Evolutionary conservation across 2,797 vertebrate species (phyloP).

Genomic region (Trachops cirrhosus): DNA sequence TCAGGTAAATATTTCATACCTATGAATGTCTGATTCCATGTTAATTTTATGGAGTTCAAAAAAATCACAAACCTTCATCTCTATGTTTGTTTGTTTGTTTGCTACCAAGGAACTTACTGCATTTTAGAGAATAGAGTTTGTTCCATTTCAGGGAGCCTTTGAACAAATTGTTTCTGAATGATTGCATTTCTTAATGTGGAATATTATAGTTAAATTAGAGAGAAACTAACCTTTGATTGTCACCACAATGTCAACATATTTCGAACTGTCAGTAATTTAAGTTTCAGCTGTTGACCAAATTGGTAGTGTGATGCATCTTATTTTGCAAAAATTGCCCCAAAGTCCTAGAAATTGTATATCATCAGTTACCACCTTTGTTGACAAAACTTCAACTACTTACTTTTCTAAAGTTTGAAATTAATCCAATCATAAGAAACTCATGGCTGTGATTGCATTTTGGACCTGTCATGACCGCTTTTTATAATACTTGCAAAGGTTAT

Average conservation of each 20-base stretch:
- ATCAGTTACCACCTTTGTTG: conserved; percentile 56
- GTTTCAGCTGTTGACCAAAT: conserved; percentile 67
- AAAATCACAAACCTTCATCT: neutral
- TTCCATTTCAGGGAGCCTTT: conserved; percentile 25
- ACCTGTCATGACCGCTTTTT: conserved; percentile 19
- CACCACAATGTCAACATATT: conserved; percentile 60
- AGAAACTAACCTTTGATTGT: conserved; percentile 72
- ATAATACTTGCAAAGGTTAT: conserved; percentile 28
- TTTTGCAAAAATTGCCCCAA: conserved; percentile 61
- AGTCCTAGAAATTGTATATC: conserved; percentile 21
- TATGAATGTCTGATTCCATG: conserved; percentile 5
- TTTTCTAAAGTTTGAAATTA: conserved; percentile 67
- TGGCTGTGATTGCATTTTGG: neutral
- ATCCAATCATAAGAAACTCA: conserved; percentile 21
- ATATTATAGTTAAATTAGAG: conserved; percentile 67
- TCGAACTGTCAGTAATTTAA: conserved; percentile 63
- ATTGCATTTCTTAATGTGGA: conserved; percentile 54
- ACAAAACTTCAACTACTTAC: conserved; percentile 49
- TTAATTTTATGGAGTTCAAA: neutral
- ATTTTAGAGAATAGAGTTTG: conserved; percentile 56
- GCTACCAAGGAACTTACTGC: neutral
- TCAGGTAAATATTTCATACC: neutral
- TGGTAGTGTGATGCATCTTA: conserved; percentile 65
- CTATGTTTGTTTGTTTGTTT: neutral
- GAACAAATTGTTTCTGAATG: conserved; percentile 63